A percentile compares a stretch with the other conserved stretches of the same genome.
phyloP scores from a whole-genome alignment of 2,797 vertebrate genomes.

The Myoxocephalus aenaeus region DNA sequence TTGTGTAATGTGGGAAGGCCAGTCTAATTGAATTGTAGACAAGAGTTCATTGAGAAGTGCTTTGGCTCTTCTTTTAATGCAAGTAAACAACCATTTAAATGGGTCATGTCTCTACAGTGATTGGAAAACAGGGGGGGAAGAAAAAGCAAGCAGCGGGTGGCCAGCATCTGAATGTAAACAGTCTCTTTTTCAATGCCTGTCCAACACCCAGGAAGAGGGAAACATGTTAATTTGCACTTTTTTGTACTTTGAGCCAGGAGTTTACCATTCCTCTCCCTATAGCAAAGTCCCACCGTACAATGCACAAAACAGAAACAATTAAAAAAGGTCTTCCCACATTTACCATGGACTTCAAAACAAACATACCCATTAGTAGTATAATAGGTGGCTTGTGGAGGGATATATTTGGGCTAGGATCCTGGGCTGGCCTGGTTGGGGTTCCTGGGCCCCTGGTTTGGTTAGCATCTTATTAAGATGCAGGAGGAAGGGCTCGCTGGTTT shows the following conservation, averaged over 20 bases:
- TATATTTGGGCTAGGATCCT: conserved; percentile 55
- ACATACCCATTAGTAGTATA: conserved; percentile 33
- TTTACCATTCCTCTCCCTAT: conserved; percentile 49
- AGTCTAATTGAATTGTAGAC: conserved; percentile 91
- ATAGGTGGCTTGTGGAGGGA: conserved; percentile 57
- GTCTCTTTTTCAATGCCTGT: conserved; percentile 84
- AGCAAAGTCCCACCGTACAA: conserved; percentile 42
- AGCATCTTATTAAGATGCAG: conserved; percentile 83
- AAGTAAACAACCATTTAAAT: conserved; percentile 90
- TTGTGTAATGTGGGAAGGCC: conserved; percentile 77
- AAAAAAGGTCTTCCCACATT: conserved; percentile 28
- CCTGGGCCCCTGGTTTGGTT: conserved; percentile 65
- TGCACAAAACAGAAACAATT: conserved; percentile 41
- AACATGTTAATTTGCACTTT: conserved; percentile 86
- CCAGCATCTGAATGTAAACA: conserved; percentile 84
- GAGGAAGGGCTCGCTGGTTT: conserved; percentile 59
- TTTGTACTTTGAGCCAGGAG: conserved; percentile 39
- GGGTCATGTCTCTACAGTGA: conserved; percentile 86
- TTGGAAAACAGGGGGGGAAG: conserved; percentile 79
- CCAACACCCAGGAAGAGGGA: conserved; percentile 81
- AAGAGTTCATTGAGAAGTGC: conserved; percentile 88
- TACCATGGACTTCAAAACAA: conserved; percentile 47
- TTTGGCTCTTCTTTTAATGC: conserved; percentile 85
- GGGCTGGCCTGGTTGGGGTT: conserved; percentile 61
- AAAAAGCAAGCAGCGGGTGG: conserved; percentile 81